A percentile compares a stretch with the other conserved stretches of the same genome.
Evolutionary conservation across 2,797 vertebrate species (phyloP).

Genomic region (Gila robusta): DNA sequence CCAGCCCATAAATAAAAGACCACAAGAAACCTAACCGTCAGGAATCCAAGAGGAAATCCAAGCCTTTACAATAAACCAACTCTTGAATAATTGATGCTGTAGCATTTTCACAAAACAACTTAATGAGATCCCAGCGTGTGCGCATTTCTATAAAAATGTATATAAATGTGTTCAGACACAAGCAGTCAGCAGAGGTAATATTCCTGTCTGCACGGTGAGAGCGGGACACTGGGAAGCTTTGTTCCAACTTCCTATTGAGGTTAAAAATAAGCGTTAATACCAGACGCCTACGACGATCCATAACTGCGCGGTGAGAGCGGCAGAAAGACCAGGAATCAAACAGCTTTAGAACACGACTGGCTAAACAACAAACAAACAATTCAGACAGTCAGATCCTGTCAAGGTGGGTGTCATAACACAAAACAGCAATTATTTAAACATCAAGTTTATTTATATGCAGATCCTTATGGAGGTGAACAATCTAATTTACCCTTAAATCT

Average conservation of each 20-base stretch:
- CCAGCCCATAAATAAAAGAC: constrained; percentile 32
- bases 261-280: constrained; percentile 32
- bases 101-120: constrained; percentile 41
- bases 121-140: not conserved
- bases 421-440: constrained; percentile 49
- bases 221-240: not conserved
- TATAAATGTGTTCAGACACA: constrained; percentile 22
- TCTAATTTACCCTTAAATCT: not conserved
- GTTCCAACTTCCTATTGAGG: constrained; percentile 22
- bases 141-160: constrained; percentile 12
- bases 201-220: constrained; percentile 7
- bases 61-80: constrained; percentile 38
- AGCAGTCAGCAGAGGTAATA: constrained; percentile 21
- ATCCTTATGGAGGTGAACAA: not conserved
- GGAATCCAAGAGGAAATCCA: constrained; percentile 27
- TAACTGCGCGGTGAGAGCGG: not conserved
- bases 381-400: constrained; percentile 46
- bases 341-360: constrained; percentile 30
- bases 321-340: not conserved
- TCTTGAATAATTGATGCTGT: constrained; percentile 34
- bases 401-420: constrained; percentile 56
- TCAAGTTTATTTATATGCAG: not conserved
- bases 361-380: constrained; percentile 66
- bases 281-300: constrained; percentile 14
- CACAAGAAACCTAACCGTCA: constrained; percentile 26